A percentile compares a stretch with the other conserved stretches of the same genome.
Conservation (phyloP, 2,888 invertebrate genomes). For the Drepanosiphum platanoidis region DNA sequence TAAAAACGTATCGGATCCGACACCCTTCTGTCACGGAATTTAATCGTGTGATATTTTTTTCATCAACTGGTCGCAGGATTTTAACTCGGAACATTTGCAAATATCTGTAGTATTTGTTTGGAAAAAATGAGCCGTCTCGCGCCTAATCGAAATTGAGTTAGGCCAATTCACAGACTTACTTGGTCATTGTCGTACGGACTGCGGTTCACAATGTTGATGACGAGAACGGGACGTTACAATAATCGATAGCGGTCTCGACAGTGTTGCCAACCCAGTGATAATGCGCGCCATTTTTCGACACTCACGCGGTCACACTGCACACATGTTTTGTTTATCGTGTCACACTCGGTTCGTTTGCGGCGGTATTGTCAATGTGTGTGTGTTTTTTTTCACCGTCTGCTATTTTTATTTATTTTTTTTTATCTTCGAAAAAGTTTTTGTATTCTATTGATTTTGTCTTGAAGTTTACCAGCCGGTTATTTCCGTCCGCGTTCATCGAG, state of each 20-base stretch:
- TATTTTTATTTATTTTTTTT: slow-evolving; percentile 1
- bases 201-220: no score
- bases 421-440: neutral
- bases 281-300: neutral
- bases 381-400: neutral
- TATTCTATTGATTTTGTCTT: slow-evolving; percentile 23
- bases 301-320: neutral
- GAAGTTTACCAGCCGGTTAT: neutral
- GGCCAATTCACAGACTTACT: no score
- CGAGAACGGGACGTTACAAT: no score
- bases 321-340: slow-evolving; percentile 61
- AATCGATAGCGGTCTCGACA: neutral
- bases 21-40: no score
- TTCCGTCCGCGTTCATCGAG: neutral
- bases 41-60: no score
- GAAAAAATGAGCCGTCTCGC: no score
- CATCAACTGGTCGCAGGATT: no score
- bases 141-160: neutral
- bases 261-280: neutral
- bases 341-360: slow-evolving; percentile 45
- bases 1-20: no score
- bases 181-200: no score
- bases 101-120: no score
- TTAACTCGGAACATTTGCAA: no score
- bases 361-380: neutral